These are phyloP conservation scores for Benitochromis conjunctus DNA, from an alignment of 2,113 vertebrate species.

Conservation along the genomic window DNA sequence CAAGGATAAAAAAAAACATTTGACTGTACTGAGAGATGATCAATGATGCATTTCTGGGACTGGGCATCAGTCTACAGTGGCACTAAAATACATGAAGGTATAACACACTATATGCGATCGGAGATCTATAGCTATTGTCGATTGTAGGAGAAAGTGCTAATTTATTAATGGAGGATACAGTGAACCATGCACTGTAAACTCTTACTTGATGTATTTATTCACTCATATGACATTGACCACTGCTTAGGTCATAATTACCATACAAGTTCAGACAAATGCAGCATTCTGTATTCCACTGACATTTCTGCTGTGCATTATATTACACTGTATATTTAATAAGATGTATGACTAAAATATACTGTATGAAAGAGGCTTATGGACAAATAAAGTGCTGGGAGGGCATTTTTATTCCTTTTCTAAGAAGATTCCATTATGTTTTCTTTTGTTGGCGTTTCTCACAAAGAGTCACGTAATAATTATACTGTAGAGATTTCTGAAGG, in stretches of 20 bases:
- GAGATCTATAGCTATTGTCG: neutral
- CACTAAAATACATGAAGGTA: neutral
- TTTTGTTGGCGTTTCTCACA: neutral
- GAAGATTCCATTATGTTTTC: neutral
- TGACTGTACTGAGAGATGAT: neutral
- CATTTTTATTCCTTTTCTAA: neutral
- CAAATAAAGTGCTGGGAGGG: neutral
- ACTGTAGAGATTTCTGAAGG: neutral
- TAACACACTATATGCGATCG: neutral
- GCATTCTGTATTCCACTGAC: slow-evolving; percentile 16
- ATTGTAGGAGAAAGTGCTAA: neutral
- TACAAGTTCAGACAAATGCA: slow-evolving; percentile 35
- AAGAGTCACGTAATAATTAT: neutral
- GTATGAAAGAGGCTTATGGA: neutral
- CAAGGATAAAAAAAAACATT: slow-evolving; percentile 1
- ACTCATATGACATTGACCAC: slow-evolving; percentile 15
- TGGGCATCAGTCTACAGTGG: neutral
- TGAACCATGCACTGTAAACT: neutral
- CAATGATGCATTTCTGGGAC: neutral
- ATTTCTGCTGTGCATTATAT: slow-evolving; percentile 13
- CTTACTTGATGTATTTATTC: slow-evolving; percentile 26
- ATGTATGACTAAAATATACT: neutral
- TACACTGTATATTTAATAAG: neutral
- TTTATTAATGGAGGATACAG: neutral
- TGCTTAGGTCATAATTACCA: slow-evolving; percentile 36